Evolutionary conservation across 2,113 vertebrate species (phyloP).

Genomic region (Corvus moneduloides): DNA sequence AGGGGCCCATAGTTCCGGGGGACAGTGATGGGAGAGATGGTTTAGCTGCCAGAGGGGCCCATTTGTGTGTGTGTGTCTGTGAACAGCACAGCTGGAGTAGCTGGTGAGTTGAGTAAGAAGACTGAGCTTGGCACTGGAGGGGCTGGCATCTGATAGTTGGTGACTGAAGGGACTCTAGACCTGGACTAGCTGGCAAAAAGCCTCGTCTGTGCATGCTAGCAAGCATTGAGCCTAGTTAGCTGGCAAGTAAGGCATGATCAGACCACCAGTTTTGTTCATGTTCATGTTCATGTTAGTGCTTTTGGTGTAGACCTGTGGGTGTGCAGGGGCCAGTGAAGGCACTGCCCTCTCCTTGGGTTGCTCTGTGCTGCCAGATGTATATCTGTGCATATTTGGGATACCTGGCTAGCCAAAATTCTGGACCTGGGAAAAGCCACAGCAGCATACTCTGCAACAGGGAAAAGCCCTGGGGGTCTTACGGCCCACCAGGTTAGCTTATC

Average conservation of each 20-base stretch:
- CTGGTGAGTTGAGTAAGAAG: background rate
- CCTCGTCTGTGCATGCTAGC: accelerated
- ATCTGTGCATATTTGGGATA: background rate
- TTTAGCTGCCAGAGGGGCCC: background rate
- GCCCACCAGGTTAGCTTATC: background rate
- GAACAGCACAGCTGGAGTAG: background rate
- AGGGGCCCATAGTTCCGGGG: background rate
- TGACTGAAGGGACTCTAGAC: background rate
- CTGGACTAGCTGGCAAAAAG: background rate
- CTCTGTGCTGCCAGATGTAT: background rate
- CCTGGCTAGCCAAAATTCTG: background rate
- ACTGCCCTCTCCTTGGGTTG: background rate
- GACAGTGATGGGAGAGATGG: background rate
- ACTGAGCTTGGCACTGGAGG: background rate
- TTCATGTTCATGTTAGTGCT: background rate
- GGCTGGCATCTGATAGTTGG: background rate
- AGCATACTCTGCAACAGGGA: background rate
- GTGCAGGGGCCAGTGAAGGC: background rate
- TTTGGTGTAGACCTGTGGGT: background rate
- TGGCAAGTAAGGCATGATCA: background rate
- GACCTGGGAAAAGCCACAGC: background rate
- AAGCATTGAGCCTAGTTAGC: background rate
- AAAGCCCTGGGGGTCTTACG: background rate
- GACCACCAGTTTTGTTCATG: background rate
- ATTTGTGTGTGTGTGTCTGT: background rate